Conservation (phyloP, 1,140 invertebrate species). For the Onthophagus taurus region DNA sequence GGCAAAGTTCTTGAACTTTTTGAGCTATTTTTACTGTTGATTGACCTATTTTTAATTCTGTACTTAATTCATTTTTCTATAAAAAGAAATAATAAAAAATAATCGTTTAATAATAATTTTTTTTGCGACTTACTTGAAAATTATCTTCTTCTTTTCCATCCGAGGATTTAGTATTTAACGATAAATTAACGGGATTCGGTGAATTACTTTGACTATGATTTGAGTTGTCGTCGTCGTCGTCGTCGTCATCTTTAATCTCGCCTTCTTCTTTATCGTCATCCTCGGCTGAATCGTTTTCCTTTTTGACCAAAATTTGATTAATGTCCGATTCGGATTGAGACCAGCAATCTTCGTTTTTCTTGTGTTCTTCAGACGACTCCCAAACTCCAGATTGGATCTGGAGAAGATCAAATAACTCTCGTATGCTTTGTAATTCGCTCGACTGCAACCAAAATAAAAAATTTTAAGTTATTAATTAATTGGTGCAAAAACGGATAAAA, state of each 20-base stretch:
- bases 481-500: constrained; percentile 9
- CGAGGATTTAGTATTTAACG: constrained; percentile 41
- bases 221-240: constrained; percentile 22
- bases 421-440: constrained; percentile 66
- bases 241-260: constrained; percentile 34
- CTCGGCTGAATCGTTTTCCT: constrained; percentile 41
- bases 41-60: constrained; percentile 34
- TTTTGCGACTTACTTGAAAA: constrained; percentile 25
- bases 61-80: constrained; percentile 27
- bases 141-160: constrained; percentile 34
- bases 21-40: constrained; percentile 44
- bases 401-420: constrained; percentile 68
- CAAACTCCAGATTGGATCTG: constrained; percentile 74
- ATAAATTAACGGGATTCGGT: constrained; percentile 68
- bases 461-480: background rate
- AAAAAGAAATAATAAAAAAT: constrained; percentile 18
- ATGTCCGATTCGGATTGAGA: constrained; percentile 45
- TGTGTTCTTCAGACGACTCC: constrained; percentile 45
- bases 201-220: constrained; percentile 32
- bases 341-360: constrained; percentile 45
- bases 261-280: constrained; percentile 37
- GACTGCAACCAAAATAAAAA: constrained; percentile 42
- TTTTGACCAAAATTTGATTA: constrained; percentile 52
- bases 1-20: constrained; percentile 41
- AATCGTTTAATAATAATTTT: constrained; percentile 3